Evolutionary conservation across 2,113 vertebrate genomes (phyloP).

Genomic region (Macrotis lagotis): DNA sequence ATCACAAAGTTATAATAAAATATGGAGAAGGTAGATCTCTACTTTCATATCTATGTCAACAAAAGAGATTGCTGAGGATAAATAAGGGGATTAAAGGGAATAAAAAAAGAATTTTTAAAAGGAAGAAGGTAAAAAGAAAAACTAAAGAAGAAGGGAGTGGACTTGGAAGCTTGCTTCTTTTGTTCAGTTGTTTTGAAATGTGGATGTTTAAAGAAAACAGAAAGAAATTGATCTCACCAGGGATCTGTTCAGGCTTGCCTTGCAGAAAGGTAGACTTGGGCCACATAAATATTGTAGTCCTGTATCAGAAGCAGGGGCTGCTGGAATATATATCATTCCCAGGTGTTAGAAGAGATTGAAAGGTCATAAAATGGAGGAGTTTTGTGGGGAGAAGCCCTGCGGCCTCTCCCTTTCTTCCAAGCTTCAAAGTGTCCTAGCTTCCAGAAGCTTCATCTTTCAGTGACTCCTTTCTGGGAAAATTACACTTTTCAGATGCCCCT

Average conservation of each 20-base stretch:
- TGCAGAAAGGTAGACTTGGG: neutral
- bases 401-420: neutral
- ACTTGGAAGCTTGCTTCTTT: neutral
- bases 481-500: neutral
- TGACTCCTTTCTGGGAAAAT: neutral
- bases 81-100: neutral
- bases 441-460: neutral
- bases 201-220: neutral
- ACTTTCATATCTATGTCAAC: neutral
- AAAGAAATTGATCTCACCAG: neutral
- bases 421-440: neutral
- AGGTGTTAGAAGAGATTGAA: neutral
- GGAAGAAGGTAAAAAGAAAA: neutral
- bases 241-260: neutral
- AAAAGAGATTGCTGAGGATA: neutral
- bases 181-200: conserved; percentile 13
- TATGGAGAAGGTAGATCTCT: neutral
- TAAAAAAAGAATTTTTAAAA: neutral
- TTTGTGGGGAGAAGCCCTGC: neutral
- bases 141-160: neutral
- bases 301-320: neutral
- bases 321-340: neutral
- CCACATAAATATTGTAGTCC: neutral
- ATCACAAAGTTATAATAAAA: neutral
- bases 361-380: neutral